Percentiles rank a stretch among this genome's conserved stretches.
phyloP scores from a whole-genome alignment of 2,113 vertebrate species.

The Ciconia boyciana region DNA sequence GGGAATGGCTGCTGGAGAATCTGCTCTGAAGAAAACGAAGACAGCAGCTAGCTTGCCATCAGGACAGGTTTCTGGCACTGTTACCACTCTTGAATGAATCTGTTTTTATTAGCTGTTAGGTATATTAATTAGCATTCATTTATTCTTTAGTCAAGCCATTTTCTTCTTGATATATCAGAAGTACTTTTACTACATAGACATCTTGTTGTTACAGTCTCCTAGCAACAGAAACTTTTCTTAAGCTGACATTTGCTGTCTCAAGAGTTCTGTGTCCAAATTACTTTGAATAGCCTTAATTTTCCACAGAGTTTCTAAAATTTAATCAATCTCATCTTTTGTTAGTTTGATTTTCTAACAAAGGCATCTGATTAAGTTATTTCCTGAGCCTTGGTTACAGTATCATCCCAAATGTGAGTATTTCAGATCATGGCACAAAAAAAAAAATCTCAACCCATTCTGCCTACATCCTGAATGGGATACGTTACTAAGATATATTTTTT shows the following conservation, averaged over 20 bases:
- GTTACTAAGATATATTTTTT: neutral
- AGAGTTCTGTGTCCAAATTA: slow-evolving; percentile 15
- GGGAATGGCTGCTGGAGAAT: neutral
- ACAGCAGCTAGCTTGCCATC: neutral
- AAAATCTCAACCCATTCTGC: neutral
- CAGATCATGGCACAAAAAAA: neutral
- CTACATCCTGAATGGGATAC: neutral
- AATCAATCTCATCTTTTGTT: slow-evolving; percentile 44
- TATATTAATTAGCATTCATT: neutral
- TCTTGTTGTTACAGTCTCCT: slow-evolving; percentile 7
- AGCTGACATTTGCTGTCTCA: slow-evolving; percentile 15
- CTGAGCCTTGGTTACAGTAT: neutral
- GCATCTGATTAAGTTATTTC: slow-evolving; percentile 34
- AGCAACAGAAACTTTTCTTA: slow-evolving; percentile 27
- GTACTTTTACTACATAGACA: neutral
- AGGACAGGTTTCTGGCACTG: neutral
- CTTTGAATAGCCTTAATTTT: slow-evolving; percentile 49
- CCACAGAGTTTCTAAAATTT: slow-evolving; percentile 14
- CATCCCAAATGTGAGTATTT: neutral
- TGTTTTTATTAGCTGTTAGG: neutral
- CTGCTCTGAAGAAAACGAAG: neutral
- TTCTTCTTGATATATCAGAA: neutral
- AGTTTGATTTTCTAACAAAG: slow-evolving; percentile 34
- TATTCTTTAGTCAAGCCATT: neutral
- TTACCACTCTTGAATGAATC: neutral